Base-by-base conservation (phyloP, 2,797 vertebrate genomes). In the Lepus oiostolus region DNA sequence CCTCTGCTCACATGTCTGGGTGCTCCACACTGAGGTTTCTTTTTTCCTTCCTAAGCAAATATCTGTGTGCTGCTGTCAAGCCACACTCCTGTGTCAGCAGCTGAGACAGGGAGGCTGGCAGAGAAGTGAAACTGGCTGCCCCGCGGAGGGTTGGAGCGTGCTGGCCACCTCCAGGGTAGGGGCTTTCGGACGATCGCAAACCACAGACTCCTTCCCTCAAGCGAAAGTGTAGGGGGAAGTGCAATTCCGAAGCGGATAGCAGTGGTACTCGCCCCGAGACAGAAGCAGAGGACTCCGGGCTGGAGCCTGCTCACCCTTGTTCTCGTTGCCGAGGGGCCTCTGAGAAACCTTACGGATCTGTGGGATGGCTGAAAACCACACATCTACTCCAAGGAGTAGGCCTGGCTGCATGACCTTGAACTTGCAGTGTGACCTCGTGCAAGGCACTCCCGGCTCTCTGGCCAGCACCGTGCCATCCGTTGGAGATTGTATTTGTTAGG, bases 41-140 rank as follows among this genome's bases (percentile, higher is more conserved):
- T 88, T 92, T 95, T 81, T 35, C 93, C 54, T 96, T 95, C 76
- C 94, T 96, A 96, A 97, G 97, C 90, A 96, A 79, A 91, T 90
- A 77, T 91, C 47, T 72, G 4, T 1, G 8, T 11, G 11, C 54
- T 72, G 88, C 68, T 84, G 67, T 0, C 75, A 54, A 35, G 47
- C 75, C 62, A 7, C 67, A 70, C 68, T 17, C 42, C 88, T 90
- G 93, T 54, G 95, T 97, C 97, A 95, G 97, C 96, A 93, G 19
- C 6, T 67, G 77, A 81, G 76, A 68, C 72, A 28, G 35, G 68
- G 81, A 81, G 82, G 70, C 76, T 7, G 32, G 74, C 72, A 88
- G 67, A 91, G 95, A 97, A 97, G 91, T 77, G 96, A 97, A 97
- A 97, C 94, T 21, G 68, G 52, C 32, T 76, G 32, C 10, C n/a